These are phyloP conservation scores for Astropecten irregularis DNA, from an alignment of 53 echinoderm and acorn worm genomes.

Conservation along the genomic window DNA sequence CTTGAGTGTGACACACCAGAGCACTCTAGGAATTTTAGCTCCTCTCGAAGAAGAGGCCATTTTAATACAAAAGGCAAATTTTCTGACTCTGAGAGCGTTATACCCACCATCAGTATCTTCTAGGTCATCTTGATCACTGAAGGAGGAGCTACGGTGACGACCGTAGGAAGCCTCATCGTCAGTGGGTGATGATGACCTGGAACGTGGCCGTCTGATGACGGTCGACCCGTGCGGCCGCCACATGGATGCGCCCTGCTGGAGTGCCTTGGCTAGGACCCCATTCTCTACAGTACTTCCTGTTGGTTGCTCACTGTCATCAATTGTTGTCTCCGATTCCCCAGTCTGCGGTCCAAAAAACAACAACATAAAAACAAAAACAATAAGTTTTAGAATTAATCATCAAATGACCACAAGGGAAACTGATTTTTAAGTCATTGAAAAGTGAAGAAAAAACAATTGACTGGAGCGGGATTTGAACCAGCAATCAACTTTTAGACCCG, in stretches of 20 bases:
- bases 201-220: slow-evolving; percentile 1
- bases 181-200: background rate
- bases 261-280: slow-evolving; percentile 25
- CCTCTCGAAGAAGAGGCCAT: too few relatives aligned
- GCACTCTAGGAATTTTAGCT: too few relatives aligned
- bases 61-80: too few relatives aligned
- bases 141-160: background rate
- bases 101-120: background rate
- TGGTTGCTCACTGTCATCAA: background rate
- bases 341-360: background rate
- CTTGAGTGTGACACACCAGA: too few relatives aligned
- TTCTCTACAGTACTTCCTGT: background rate
- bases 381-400: too few relatives aligned
- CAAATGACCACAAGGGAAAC: too few relatives aligned
- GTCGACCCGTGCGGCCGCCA: slow-evolving; percentile 51
- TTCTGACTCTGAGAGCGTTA: too few relatives aligned
- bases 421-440: too few relatives aligned
- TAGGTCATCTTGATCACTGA: slow-evolving; percentile 1
- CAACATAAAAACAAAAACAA: too few relatives aligned
- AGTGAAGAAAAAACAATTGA: too few relatives aligned
- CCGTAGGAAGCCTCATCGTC: background rate
- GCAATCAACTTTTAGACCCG: too few relatives aligned
- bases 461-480: too few relatives aligned
- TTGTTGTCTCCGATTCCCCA: background rate
- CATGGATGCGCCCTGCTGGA: slow-evolving; percentile 35